These are phyloP conservation scores for Nemopilema nomurai DNA, from an alignment of 30 jellyfish, hydroid and myxozoan genomes.

Conservation along the genomic window DNA sequence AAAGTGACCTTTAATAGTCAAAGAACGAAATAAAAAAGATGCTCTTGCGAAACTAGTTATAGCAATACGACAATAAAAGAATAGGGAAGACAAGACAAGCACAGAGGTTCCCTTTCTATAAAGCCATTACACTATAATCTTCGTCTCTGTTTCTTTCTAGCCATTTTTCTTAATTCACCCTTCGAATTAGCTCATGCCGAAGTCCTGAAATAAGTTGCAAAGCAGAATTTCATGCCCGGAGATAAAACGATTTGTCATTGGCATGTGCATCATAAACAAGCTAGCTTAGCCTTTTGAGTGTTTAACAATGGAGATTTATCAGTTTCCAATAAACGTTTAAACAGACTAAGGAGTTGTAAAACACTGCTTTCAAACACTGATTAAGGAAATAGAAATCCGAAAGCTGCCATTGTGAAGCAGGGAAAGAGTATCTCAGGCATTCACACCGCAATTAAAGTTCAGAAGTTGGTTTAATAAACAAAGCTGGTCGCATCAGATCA, in stretches of 20 bases:
- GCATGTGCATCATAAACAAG: neutral
- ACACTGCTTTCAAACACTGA: slow-evolving; percentile 15
- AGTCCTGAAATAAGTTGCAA: neutral
- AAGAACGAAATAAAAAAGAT: no score
- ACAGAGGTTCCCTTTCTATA: no score
- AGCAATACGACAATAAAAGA: no score
- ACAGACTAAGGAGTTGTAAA: neutral
- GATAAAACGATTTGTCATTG: neutral
- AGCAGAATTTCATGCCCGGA: neutral
- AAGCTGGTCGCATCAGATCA: neutral
- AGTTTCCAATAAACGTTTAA: slow-evolving; percentile 26
- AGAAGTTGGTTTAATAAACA: neutral
- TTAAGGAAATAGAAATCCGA: neutral
- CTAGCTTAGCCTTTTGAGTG: neutral
- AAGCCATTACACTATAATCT: no score
- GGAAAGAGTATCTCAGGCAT: slow-evolving; percentile 20
- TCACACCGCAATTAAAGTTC: slow-evolving; percentile 6
- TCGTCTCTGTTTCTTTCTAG: no score
- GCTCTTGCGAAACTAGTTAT: no score
- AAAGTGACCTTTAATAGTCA: no score
- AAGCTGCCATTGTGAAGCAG: neutral
- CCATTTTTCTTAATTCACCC: no score
- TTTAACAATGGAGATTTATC: neutral
- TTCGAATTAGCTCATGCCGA: no score
- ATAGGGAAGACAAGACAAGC: no score